These are phyloP conservation scores for Eubucco bourcierii DNA, from an alignment of 2,113 vertebrate genomes.

Conservation along the genomic window DNA sequence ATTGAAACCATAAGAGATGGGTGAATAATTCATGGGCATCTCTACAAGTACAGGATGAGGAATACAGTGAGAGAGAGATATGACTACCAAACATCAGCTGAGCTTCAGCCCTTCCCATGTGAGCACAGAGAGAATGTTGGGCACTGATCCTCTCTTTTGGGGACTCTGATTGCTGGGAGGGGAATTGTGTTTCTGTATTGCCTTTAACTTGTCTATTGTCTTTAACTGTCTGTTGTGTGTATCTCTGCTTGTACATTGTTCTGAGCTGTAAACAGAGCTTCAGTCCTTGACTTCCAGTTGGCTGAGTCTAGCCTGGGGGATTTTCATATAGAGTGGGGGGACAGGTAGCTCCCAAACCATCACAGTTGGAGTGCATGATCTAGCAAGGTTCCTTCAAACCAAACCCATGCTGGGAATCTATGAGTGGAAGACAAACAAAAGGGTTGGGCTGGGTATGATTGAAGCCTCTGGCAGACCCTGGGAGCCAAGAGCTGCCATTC, in stretches of 20 bases:
- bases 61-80: fast-evolving
- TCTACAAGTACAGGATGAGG: not conserved
- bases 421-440: not conserved
- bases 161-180: not conserved
- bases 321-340: no score
- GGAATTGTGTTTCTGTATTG: no score
- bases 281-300: no score
- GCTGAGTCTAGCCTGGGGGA: no score
- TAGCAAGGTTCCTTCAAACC: not conserved
- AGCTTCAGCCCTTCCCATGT: fast-evolving
- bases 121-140: fast-evolving
- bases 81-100: fast-evolving
- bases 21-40: not conserved
- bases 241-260: no score
- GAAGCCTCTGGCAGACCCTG: not conserved
- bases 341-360: no score
- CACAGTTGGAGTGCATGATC: not conserved
- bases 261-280: no score
- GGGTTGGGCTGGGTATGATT: fast-evolving
- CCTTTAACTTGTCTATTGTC: no score
- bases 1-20: not conserved
- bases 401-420: not conserved
- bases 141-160: not conserved
- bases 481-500: not conserved
- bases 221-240: no score